phyloP scores from a whole-genome alignment of 2,797 vertebrate species.

The Pseudochirops corinnae region DNA sequence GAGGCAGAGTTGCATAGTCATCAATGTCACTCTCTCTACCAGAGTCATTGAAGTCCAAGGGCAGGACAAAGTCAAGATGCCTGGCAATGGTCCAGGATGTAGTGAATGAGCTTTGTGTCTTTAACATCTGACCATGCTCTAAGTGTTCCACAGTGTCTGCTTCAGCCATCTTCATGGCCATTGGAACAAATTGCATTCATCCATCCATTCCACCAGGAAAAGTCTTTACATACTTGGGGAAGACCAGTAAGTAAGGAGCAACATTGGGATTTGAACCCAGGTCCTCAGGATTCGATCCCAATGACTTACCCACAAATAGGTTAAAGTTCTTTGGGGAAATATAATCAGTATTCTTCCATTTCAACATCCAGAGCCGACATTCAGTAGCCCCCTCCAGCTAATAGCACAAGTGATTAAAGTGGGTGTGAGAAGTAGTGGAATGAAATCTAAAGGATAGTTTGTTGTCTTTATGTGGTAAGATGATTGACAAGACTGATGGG shows the following conservation, averaged over 20 bases:
- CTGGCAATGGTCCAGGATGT: neutral
- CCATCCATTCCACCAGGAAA: neutral
- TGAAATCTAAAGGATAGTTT: neutral
- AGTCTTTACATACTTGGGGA: neutral
- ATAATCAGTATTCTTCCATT: conserved; percentile 38
- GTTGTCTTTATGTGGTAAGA: neutral
- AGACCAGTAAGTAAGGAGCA: conserved; percentile 1
- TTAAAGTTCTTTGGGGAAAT: conserved; percentile 61
- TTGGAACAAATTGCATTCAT: neutral
- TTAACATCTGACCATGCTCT: neutral
- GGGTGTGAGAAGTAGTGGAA: neutral
- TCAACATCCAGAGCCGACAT: conserved; percentile 34
- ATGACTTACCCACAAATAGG: neutral
- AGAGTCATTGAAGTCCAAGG: neutral
- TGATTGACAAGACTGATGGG: conserved; percentile 5
- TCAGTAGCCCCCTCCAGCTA: conserved; percentile 2
- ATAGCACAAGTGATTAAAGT: neutral
- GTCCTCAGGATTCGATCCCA: neutral
- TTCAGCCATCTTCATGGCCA: neutral
- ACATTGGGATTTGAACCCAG: neutral
- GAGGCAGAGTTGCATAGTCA: neutral
- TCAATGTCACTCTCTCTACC: neutral
- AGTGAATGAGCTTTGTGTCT: neutral
- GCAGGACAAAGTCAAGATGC: neutral
- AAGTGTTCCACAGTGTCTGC: neutral